Percentiles rank a stretch among this genome's conserved stretches.
These are phyloP conservation scores for Helogale parvula DNA, from an alignment of 2,113 vertebrate species.

Conservation along the genomic window DNA sequence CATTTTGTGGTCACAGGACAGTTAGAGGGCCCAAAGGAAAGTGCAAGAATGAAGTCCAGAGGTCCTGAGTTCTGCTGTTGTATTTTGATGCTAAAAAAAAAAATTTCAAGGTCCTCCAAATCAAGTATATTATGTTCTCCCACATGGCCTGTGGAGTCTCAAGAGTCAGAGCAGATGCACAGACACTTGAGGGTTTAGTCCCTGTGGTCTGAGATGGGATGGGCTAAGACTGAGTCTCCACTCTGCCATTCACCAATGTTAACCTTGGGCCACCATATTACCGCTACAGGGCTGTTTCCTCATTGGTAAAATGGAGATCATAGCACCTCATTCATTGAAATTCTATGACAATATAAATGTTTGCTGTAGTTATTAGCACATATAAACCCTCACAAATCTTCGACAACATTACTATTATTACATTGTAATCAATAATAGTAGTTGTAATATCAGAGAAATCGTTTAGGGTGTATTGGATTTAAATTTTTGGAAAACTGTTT, in stretches of 20 bases:
- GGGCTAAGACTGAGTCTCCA: background rate
- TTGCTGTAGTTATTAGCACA: background rate
- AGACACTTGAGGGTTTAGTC: background rate
- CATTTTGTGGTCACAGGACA: background rate
- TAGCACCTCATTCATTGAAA: background rate
- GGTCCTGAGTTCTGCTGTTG: no score
- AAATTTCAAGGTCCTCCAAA: background rate
- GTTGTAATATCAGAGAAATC: background rate
- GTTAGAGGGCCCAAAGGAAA: no score
- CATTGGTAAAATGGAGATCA: background rate
- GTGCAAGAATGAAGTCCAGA: background rate
- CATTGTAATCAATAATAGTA: background rate
- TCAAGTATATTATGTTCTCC: background rate
- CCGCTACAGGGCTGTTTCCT: background rate
- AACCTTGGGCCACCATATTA: background rate
- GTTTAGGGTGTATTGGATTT: background rate
- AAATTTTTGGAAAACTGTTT: background rate
- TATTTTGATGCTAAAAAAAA: background rate
- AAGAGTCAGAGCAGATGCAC: background rate
- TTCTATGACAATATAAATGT: background rate
- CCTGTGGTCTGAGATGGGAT: background rate
- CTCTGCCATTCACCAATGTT: background rate
- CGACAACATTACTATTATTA: background rate
- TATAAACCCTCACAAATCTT: background rate
- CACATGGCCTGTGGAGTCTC: background rate